Evolutionary conservation across 2,113 vertebrate genomes (phyloP).

Genomic region (Psilopsiagon aurifrons): DNA sequence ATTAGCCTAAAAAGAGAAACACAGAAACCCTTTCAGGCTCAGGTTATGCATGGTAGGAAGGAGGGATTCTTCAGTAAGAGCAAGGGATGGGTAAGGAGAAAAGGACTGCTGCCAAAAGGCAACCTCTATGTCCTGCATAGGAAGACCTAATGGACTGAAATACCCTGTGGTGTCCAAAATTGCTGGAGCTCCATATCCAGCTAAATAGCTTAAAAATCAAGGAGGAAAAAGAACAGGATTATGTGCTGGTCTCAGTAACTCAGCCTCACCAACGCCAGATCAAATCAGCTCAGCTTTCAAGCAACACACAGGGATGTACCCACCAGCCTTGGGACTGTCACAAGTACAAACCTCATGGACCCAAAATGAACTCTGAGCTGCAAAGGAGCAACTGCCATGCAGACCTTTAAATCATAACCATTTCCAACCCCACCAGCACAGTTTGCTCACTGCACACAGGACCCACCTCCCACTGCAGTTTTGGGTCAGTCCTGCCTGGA

Average conservation of each 20-base stretch:
- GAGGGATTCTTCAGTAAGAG: background rate
- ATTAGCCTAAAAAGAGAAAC: background rate
- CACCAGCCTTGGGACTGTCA: background rate
- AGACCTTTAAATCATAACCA: rapidly evolving
- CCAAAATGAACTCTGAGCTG: background rate
- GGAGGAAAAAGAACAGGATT: background rate
- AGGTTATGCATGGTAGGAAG: background rate
- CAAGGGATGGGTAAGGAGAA: background rate
- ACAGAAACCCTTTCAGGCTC: background rate
- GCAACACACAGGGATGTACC: rapidly evolving
- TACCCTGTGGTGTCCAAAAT: background rate
- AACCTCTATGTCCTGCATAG: background rate
- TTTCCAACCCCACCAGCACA: rapidly evolving
- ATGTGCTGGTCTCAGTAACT: rapidly evolving
- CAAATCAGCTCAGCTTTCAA: background rate
- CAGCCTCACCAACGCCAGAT: background rate
- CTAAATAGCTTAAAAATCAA: background rate
- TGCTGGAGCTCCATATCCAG: background rate
- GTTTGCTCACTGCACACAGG: rapidly evolving
- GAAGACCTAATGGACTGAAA: background rate
- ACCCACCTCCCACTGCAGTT: rapidly evolving
- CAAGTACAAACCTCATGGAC: background rate
- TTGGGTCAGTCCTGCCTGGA: background rate
- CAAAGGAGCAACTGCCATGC: background rate
- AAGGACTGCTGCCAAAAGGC: background rate